These are phyloP conservation scores for Cacoxenus indagator DNA, from an alignment of 2,888 invertebrate genomes.

Conservation along the genomic window DNA sequence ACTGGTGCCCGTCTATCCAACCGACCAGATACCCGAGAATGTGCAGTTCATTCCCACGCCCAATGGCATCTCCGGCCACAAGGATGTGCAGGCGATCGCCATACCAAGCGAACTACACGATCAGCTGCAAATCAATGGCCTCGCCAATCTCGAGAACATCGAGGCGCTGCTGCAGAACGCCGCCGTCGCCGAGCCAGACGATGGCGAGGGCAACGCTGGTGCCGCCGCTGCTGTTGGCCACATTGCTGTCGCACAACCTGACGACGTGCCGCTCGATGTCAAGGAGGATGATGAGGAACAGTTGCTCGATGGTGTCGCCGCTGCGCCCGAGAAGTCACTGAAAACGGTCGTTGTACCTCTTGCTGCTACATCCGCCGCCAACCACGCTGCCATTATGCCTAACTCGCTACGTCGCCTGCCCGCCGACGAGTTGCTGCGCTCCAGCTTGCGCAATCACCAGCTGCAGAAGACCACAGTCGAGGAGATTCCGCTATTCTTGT, in stretches of 20 bases:
- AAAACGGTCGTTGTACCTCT: conserved; percentile 13
- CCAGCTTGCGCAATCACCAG: conserved; percentile 43
- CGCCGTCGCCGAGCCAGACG: conserved; percentile 40
- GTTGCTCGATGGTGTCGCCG: conserved; percentile 43
- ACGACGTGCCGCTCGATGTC: conserved; percentile 54
- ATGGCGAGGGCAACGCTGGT: conserved; percentile 32
- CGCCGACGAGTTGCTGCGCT: conserved; percentile 47
- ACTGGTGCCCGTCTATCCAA: conserved; percentile 66
- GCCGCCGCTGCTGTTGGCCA: conserved; percentile 39
- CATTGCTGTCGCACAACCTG: conserved; percentile 53
- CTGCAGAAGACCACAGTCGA: conserved; percentile 54
- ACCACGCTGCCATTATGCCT: background rate
- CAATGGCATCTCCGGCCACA: conserved; percentile 62
- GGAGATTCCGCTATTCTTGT: conserved; percentile 62
- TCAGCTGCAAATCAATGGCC: conserved; percentile 57
- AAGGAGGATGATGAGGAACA: conserved; percentile 61
- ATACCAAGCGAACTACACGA: conserved; percentile 64
- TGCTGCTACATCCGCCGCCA: conserved; percentile 6
- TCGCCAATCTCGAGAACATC: conserved; percentile 59
- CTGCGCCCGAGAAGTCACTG: conserved; percentile 16
- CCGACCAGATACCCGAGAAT: conserved; percentile 59
- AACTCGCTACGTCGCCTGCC: conserved; percentile 47
- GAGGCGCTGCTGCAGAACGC: conserved; percentile 55
- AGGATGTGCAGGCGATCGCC: conserved; percentile 66
- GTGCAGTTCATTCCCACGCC: conserved; percentile 65